Base-by-base conservation (phyloP, 2,113 vertebrate genomes). In the Leucoraja erinaceus region DNA sequence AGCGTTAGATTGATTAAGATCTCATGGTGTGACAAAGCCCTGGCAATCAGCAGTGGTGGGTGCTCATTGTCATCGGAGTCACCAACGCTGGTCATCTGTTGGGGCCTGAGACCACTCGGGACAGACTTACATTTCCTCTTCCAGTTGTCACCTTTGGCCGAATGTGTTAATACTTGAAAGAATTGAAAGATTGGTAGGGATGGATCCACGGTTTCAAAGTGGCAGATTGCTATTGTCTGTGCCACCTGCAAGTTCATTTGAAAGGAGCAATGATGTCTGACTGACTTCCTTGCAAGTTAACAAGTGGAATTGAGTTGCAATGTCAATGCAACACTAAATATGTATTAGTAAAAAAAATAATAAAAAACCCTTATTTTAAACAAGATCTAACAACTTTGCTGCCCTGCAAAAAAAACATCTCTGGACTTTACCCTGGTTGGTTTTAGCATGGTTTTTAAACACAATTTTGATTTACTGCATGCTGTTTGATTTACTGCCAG, bases 1-100 rank as follows among this genome's bases (percentile, higher is more conserved):
- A 95, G 96, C 96, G 94, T 94, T 95, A 97, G 96, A 98, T 98
- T 98, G 98, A 99, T 99, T 97, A 98, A 99, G 98, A 98, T 96
- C 95, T 99, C 97, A 96, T 96, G 94, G 96, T 97, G 96, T 97
- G 97, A 98, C 98, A 98, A 96, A 97, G 95, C 95, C 94, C 95
- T 91, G 54, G 94, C 95, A 95, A 96, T 94, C 94, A 95, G 94
- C 94, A 96, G 94, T 95, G 95, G 95, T 93, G 94, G 93, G 38
- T 93, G 94, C 10, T 94, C 94, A 93, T 95, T 95, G 95, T 96
- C 96, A 95, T 95, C 95, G 95, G 94, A 94, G 95, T 93, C 79
- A 72, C 6, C 94, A 93, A 95, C 95, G 95, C 95, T 97, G 93
- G 93, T 96, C 96, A 95, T 96, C 96, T 96, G 95, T 63, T 25